Conservation (phyloP, 1,140 invertebrate genomes). For the Mycetomoellerius zeteki region DNA sequence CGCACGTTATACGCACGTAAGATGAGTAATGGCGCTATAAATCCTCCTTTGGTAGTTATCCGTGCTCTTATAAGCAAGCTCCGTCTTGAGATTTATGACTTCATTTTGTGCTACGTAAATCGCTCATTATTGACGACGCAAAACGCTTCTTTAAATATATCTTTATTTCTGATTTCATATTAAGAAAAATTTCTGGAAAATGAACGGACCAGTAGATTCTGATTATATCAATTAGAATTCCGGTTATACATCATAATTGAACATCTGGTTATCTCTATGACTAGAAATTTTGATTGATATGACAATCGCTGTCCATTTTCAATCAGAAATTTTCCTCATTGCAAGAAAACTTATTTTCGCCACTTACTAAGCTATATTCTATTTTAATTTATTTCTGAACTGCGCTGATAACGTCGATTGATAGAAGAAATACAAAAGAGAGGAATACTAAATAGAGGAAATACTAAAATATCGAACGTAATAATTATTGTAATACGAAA, state of each 20-base stretch:
- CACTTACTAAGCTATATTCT: background rate
- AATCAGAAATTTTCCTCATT: no score
- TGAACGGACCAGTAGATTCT: no score
- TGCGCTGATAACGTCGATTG: background rate
- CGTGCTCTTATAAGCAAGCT: conserved; percentile 63
- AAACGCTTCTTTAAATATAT: conserved; percentile 39
- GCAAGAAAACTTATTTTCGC: background rate
- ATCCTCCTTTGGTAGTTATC: conserved; percentile 73
- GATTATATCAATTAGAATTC: no score
- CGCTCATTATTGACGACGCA: conserved; percentile 62
- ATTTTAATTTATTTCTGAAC: background rate
- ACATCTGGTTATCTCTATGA: no score
- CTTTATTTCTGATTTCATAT: conserved; percentile 13
- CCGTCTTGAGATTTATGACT: conserved; percentile 71
- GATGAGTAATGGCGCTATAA: conserved; percentile 74
- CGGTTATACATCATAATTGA: no score
- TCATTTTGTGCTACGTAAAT: conserved; percentile 65
- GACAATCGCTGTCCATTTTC: no score
- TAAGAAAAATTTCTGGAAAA: no score
- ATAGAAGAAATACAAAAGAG: background rate
- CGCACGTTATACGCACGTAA: conserved; percentile 67
- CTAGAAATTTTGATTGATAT: no score
- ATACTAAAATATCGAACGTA: background rate
- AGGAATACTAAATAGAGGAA: no score
- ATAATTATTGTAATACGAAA: background rate